Percentiles rank a stretch among this genome's conserved stretches.
phyloP scores from a whole-genome alignment of 2,113 vertebrate genomes.

The Piprites chloris region DNA sequence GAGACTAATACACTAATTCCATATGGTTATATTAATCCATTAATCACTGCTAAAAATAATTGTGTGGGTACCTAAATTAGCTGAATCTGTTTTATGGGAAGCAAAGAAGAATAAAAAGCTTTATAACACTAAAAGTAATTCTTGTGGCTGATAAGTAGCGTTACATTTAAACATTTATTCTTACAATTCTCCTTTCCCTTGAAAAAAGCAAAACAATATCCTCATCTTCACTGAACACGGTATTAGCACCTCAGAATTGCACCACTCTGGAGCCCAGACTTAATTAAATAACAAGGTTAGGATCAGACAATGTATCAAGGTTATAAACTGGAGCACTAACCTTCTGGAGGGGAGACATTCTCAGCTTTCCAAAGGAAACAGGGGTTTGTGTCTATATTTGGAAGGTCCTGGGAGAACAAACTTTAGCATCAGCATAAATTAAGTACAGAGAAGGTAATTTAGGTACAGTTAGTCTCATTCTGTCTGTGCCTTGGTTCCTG shows the following conservation, averaged over 20 bases:
- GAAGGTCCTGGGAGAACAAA: slow-evolving; percentile 22
- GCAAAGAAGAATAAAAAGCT: background rate
- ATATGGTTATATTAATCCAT: slow-evolving; percentile 26
- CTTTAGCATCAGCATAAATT: slow-evolving; percentile 10
- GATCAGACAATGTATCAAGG: slow-evolving; percentile 35
- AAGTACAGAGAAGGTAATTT: background rate
- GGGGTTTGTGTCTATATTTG: slow-evolving; percentile 11
- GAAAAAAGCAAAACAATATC: background rate
- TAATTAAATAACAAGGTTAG: slow-evolving; percentile 51
- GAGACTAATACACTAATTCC: slow-evolving; percentile 8
- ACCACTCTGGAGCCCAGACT: background rate
- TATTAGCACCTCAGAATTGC: background rate
- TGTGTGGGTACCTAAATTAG: background rate
- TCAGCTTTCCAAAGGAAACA: background rate
- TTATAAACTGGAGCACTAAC: slow-evolving; percentile 29
- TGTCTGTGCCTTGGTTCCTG: background rate
- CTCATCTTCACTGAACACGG: background rate
- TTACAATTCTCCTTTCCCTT: background rate
- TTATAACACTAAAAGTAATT: background rate
- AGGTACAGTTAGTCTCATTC: background rate
- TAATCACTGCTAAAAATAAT: slow-evolving; percentile 44
- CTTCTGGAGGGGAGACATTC: slow-evolving; percentile 13
- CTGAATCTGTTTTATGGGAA: background rate
- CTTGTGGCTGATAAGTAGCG: background rate
- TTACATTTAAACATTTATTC: background rate